These are phyloP conservation scores for Sphaeridia pumilis DNA, from an alignment of 2,888 invertebrate genomes.

Conservation along the genomic window DNA sequence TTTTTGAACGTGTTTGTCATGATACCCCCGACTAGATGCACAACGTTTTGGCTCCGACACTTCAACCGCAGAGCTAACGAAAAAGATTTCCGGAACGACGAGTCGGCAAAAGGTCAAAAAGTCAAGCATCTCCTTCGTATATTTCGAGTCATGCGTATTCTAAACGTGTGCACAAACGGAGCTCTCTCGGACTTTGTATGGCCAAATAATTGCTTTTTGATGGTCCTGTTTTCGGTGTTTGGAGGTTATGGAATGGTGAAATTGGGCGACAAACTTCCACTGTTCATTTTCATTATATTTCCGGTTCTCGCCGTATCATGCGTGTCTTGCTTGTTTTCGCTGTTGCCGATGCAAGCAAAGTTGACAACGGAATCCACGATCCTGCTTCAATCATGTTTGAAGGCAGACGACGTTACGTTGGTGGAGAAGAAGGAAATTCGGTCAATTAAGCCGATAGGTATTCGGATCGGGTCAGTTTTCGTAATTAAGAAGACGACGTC, in stretches of 20 bases:
- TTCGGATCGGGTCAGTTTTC: neutral
- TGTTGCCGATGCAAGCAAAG: neutral
- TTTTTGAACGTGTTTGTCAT: too few relatives aligned
- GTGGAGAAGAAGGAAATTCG: neutral
- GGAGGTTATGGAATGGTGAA: neutral
- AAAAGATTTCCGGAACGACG: too few relatives aligned
- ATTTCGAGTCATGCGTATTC: neutral
- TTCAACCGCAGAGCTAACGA: too few relatives aligned
- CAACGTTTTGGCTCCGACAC: too few relatives aligned
- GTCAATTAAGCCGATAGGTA: neutral
- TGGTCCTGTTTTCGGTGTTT: neutral
- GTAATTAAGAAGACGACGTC: neutral
- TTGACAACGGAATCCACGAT: neutral
- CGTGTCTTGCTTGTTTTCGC: neutral
- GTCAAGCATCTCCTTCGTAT: too few relatives aligned
- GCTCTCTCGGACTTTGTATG: neutral
- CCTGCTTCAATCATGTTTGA: neutral
- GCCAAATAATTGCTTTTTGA: neutral
- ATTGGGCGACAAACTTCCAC: neutral
- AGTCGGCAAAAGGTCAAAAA: too few relatives aligned
- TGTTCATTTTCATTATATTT: neutral
- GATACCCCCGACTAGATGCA: too few relatives aligned
- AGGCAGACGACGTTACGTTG: neutral
- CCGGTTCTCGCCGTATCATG: neutral
- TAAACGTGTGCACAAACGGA: neutral